Percentiles rank a stretch among this genome's conserved stretches.
Evolutionary conservation across 2,888 invertebrate genomes (phyloP).

Genomic region (Drosophila mimica): DNA sequence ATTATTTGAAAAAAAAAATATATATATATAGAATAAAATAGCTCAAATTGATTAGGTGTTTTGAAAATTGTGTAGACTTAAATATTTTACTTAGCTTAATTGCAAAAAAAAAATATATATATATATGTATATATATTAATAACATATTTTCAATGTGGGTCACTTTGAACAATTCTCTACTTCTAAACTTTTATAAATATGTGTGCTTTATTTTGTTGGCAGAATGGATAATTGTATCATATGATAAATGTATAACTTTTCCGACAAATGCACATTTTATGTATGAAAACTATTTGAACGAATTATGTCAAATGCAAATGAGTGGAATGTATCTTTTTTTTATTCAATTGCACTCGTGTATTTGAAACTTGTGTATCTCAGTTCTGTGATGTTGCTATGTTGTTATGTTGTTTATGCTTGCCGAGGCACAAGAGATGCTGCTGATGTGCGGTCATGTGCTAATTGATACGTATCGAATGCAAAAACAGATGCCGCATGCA

Average conservation of each 20-base stretch:
- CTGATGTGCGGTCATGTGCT: slow-evolving; percentile 24
- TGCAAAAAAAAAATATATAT: background rate
- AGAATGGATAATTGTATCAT: background rate
- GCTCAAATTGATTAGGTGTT: background rate
- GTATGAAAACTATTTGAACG: background rate
- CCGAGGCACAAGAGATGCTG: slow-evolving; percentile 22
- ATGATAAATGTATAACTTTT: background rate
- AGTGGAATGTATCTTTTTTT: background rate
- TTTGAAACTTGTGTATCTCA: background rate
- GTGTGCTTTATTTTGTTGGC: background rate
- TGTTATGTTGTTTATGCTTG: slow-evolving; percentile 24
- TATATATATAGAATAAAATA: background rate
- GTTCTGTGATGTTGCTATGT: slow-evolving; percentile 4
- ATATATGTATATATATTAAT: background rate
- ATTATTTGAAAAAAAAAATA: too few species aligned
- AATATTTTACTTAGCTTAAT: background rate
- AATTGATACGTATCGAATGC: slow-evolving; percentile 55
- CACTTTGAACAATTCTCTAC: background rate
- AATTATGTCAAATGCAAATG: slow-evolving; percentile 1
- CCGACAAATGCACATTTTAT: slow-evolving; percentile 2
- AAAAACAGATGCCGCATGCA: slow-evolving; percentile 35
- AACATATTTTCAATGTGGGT: background rate
- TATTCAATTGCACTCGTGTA: background rate
- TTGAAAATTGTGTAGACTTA: background rate
- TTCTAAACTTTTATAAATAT: background rate